A percentile compares a stretch with the other conserved stretches of the same genome.
Evolutionary conservation across 2,113 vertebrate genomes (phyloP).

Genomic region (Promerops cafer): DNA sequence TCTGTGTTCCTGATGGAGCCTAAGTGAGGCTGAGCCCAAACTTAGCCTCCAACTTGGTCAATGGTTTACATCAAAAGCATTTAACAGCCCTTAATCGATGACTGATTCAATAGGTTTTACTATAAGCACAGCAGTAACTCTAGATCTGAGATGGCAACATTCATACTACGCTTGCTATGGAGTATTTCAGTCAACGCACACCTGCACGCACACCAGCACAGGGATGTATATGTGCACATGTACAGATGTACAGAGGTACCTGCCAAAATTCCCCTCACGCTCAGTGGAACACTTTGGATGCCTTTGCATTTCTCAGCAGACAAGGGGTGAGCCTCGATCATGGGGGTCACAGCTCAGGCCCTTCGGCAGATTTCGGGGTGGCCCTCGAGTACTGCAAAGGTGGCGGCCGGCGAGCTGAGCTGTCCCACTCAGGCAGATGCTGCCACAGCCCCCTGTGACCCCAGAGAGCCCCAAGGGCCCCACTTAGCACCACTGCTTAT

Average conservation of each 20-base stretch:
- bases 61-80: neutral
- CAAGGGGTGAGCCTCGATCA: rapidly evolving
- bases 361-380: rapidly evolving
- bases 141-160: neutral
- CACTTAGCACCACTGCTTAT: neutral
- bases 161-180: rapidly evolving
- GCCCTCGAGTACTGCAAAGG: rapidly evolving
- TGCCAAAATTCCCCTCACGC: neutral
- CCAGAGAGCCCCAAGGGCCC: neutral
- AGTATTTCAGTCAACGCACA: neutral
- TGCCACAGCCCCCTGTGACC: neutral
- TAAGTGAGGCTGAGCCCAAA: neutral
- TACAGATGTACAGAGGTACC: neutral
- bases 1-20: neutral
- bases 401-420: neutral
- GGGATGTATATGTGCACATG: too few relatives aligned
- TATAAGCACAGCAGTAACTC: neutral
- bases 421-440: neutral
- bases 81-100: neutral
- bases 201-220: neutral
- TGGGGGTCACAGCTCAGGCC: neutral
- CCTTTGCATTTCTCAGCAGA: neutral
- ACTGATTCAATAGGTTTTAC: neutral
- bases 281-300: neutral
- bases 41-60: neutral